Percentiles rank a stretch among this genome's conserved stretches.
phyloP scores from a whole-genome alignment of 2,113 vertebrate species.

The Crotophaga sulcirostris region DNA sequence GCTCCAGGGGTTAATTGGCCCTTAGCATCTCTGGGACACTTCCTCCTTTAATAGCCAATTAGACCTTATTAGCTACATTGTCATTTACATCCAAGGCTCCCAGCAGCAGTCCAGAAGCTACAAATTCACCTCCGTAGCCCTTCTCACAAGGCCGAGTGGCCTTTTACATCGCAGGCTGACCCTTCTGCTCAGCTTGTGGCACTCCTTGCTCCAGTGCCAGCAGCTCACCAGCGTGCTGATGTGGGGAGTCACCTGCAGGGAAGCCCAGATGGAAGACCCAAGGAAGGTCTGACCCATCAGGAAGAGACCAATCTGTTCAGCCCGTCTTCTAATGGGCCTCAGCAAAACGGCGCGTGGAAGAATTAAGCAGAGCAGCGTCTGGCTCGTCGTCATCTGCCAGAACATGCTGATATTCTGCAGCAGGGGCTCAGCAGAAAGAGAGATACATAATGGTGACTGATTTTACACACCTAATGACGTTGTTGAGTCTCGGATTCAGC shows the following conservation, averaged over 20 bases:
- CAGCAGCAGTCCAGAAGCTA: constrained; percentile 20
- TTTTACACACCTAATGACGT: background rate
- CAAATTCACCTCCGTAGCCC: background rate
- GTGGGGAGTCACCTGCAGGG: background rate
- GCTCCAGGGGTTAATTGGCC: constrained; percentile 70
- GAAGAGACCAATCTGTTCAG: background rate
- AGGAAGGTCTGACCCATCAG: background rate
- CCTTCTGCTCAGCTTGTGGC: background rate
- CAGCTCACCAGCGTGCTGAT: background rate
- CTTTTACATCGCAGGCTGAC: fast-evolving
- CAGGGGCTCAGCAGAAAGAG: background rate
- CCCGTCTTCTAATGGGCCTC: background rate
- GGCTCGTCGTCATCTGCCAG: background rate
- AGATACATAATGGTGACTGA: background rate
- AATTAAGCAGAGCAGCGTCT: background rate
- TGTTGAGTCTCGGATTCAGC: background rate
- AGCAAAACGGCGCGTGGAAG: background rate
- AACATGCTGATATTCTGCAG: background rate
- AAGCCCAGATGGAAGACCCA: background rate
- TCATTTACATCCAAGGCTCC: constrained; percentile 61
- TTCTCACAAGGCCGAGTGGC: background rate
- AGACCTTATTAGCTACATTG: constrained; percentile 68
- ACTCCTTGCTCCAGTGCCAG: background rate
- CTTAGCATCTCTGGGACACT: constrained; percentile 48
- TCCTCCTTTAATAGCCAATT: constrained; percentile 73